These are phyloP conservation scores for Mesorhabditis sp. DNA, from an alignment of 2,888 invertebrate genomes.

Conservation along the genomic window DNA sequence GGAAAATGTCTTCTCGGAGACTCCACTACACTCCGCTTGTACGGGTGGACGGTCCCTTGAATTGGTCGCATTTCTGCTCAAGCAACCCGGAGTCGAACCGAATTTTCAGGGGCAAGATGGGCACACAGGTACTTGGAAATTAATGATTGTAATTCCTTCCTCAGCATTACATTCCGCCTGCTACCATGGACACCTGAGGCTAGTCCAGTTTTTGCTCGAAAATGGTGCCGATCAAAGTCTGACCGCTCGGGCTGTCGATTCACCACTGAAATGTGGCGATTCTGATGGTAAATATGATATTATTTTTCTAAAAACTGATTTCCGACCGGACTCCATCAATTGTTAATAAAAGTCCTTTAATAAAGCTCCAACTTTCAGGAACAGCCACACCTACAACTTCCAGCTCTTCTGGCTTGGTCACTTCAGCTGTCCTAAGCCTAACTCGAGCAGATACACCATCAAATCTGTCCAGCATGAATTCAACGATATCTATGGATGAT, in stretches of 20 bases:
- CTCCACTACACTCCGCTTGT: conserved; percentile 62
- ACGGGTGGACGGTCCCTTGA: conserved; percentile 61
- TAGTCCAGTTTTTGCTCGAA: conserved; percentile 62
- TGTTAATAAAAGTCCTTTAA: not conserved
- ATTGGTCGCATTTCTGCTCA: conserved; percentile 60
- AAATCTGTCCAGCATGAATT: conserved; percentile 32
- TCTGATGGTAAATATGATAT: not conserved
- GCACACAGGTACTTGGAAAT: conserved; percentile 59
- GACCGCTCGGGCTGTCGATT: conserved; percentile 53
- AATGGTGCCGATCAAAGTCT: conserved; percentile 62
- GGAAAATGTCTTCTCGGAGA: conserved; percentile 63
- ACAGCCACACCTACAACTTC: not conserved
- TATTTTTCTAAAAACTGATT: too few species aligned
- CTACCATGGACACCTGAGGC: conserved; percentile 61
- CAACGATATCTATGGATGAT: conserved; percentile 31
- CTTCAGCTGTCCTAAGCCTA: conserved; percentile 38
- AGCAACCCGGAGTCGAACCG: conserved; percentile 60
- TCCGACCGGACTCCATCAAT: too few species aligned
- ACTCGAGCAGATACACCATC: conserved; percentile 43
- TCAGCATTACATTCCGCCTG: conserved; percentile 62
- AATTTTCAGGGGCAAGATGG: conserved; percentile 62
- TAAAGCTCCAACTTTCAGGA: not conserved
- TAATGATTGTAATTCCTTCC: not conserved
- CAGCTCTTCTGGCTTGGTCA: not conserved
- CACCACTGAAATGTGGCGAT: not conserved